Conservation (phyloP, 1,140 invertebrate genomes). For the Leptinotarsa texana region DNA sequence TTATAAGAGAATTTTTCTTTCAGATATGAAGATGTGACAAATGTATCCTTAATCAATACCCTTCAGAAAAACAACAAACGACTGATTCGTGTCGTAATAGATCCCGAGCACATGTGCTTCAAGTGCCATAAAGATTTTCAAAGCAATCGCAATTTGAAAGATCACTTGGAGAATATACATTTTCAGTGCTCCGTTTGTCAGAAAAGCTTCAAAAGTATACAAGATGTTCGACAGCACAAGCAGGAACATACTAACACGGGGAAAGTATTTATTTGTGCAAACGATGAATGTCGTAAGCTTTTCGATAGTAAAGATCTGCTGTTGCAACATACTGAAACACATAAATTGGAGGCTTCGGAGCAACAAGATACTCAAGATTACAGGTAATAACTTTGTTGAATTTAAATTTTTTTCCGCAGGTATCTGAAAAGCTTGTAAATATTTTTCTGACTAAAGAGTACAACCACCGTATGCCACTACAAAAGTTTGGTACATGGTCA, state of each 20-base stretch:
- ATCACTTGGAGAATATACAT: slow-evolving; percentile 7
- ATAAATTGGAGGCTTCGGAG: neutral
- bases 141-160: slow-evolving; percentile 18
- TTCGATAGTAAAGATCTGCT: neutral
- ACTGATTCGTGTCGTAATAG: slow-evolving; percentile 37
- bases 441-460: no score
- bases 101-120: slow-evolving; percentile 29
- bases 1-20: neutral
- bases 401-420: no score
- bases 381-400: neutral
- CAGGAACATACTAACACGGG: slow-evolving; percentile 14
- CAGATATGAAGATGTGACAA: slow-evolving; percentile 26
- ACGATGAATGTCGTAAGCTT: slow-evolving; percentile 2
- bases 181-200: slow-evolving; percentile 21
- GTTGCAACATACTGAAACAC: neutral
- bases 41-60: slow-evolving; percentile 37
- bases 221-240: slow-evolving; percentile 30
- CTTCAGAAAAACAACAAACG: slow-evolving; percentile 28
- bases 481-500: no score
- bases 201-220: slow-evolving; percentile 26
- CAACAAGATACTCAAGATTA: neutral
- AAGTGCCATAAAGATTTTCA: slow-evolving; percentile 28
- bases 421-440: no score
- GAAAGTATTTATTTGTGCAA: slow-evolving; percentile 24
- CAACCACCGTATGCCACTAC: no score